Conservation (phyloP, 2,797 vertebrate species). For the Coregonus ussuriensis region DNA sequence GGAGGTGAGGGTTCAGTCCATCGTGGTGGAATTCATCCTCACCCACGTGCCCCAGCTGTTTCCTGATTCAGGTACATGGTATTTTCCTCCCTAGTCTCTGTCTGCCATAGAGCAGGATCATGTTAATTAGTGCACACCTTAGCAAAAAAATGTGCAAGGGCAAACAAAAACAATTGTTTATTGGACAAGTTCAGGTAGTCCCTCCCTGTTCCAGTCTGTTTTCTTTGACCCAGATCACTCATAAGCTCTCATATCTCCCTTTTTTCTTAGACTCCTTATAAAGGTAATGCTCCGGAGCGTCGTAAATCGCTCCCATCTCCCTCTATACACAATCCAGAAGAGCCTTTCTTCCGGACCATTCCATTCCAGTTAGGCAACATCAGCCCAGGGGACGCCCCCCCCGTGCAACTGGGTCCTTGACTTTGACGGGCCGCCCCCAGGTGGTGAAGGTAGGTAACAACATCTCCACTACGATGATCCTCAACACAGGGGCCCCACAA, state of each 20-base stretch:
- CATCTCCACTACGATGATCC: too few species aligned
- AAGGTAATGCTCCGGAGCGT: constrained; percentile 55
- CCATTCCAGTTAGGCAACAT: constrained; percentile 74
- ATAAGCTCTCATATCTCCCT: background rate
- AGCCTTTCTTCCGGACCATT: constrained; percentile 47
- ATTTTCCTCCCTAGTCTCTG: too few species aligned
- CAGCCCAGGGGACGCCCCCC: constrained; percentile 87
- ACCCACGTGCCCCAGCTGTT: constrained; percentile 90
- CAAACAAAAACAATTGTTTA: too few species aligned
- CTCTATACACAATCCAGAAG: constrained; percentile 37
- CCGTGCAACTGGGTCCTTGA: constrained; percentile 20
- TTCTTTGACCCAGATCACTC: too few species aligned
- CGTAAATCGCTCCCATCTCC: constrained; percentile 76
- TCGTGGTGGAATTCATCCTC: constrained; percentile 95
- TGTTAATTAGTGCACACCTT: too few species aligned
- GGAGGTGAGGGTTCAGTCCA: constrained; percentile 95
- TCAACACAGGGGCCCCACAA: too few species aligned
- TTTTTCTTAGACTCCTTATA: background rate
- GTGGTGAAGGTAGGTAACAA: too few species aligned
- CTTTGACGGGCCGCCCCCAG: too few species aligned
- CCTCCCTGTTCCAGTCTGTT: too few species aligned
- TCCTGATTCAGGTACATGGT: constrained; percentile 60
- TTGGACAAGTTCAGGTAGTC: too few species aligned
- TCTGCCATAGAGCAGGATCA: too few species aligned
- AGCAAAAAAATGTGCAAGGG: too few species aligned